Percentiles rank a stretch among this genome's conserved stretches.
phyloP scores from a whole-genome alignment of 2,797 vertebrate species.

The Streptopelia turtur region DNA sequence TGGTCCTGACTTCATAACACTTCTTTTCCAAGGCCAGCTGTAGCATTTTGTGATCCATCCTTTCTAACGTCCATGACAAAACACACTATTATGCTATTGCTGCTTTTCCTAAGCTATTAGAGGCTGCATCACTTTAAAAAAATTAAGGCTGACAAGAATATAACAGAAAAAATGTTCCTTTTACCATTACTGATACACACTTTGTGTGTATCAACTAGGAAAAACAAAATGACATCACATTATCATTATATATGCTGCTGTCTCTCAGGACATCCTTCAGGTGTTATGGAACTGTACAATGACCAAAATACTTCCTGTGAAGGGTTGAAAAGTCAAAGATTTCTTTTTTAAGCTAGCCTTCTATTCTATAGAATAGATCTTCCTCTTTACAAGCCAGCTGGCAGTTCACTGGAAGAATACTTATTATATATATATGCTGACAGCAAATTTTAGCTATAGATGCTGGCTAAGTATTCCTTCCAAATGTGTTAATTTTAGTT shows the following conservation, averaged over 20 bases:
- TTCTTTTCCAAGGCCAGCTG: constrained; percentile 59
- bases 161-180: constrained; percentile 46
- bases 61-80: constrained; percentile 51
- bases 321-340: constrained; percentile 18
- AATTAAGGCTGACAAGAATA: constrained; percentile 57
- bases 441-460: constrained; percentile 43
- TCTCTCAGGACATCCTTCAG: constrained; percentile 43
- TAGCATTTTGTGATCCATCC: constrained; percentile 48
- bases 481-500: constrained; percentile 61
- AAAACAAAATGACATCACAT: constrained; percentile 42
- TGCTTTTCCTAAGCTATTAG: constrained; percentile 52
- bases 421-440: constrained; percentile 51
- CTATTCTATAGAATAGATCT: constrained; percentile 34
- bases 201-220: constrained; percentile 43
- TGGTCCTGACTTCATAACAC: constrained; percentile 41
- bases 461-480: constrained; percentile 33
- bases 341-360: constrained; percentile 40
- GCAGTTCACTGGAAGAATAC: constrained; percentile 51
- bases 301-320: neutral
- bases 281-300: constrained; percentile 23
- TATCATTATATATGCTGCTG: constrained; percentile 27
- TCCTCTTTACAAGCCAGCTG: constrained; percentile 57
- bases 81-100: constrained; percentile 48
- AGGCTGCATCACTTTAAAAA: constrained; percentile 42
- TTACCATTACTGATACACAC: constrained; percentile 20